These are phyloP conservation scores for Parnassius apollo DNA, from an alignment of 2,888 invertebrate genomes.

Conservation along the genomic window DNA sequence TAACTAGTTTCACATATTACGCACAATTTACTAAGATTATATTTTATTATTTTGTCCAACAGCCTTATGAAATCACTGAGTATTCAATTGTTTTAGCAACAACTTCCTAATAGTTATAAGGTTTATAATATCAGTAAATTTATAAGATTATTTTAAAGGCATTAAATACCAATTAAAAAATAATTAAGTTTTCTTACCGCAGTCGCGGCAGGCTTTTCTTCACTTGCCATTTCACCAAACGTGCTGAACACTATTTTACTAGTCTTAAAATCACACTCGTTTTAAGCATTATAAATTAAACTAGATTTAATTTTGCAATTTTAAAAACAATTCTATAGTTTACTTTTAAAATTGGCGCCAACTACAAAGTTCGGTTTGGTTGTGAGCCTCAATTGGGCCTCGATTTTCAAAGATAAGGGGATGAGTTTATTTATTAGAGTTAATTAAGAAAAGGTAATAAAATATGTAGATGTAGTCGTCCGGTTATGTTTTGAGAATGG, in stretches of 20 bases:
- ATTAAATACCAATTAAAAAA: neutral
- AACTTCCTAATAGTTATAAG: too few relatives aligned
- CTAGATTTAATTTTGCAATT: neutral
- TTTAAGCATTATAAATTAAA: neutral
- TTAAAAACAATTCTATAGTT: too few relatives aligned
- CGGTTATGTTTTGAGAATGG: conserved; percentile 77
- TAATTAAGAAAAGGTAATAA: conserved; percentile 36
- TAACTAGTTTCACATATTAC: too few relatives aligned
- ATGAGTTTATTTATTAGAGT: conserved; percentile 3
- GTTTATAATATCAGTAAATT: too few relatives aligned
- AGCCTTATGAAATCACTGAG: too few relatives aligned
- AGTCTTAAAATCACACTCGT: conserved; percentile 1
- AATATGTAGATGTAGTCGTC: conserved; percentile 65
- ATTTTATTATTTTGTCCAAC: too few relatives aligned
- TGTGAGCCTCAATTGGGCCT: too few relatives aligned
- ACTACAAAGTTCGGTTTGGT: too few relatives aligned
- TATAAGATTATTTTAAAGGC: neutral
- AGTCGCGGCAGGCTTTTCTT: conserved; percentile 58
- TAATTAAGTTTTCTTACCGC: conserved; percentile 49
- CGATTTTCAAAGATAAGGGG: conserved; percentile 2
- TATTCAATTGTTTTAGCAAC: too few relatives aligned
- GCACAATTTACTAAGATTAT: too few relatives aligned
- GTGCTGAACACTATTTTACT: neutral
- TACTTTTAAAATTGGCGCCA: too few relatives aligned
- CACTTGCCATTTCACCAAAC: conserved; percentile 52